Base-by-base conservation (phyloP, 2,113 vertebrate species). In the Sturnira hondurensis region DNA sequence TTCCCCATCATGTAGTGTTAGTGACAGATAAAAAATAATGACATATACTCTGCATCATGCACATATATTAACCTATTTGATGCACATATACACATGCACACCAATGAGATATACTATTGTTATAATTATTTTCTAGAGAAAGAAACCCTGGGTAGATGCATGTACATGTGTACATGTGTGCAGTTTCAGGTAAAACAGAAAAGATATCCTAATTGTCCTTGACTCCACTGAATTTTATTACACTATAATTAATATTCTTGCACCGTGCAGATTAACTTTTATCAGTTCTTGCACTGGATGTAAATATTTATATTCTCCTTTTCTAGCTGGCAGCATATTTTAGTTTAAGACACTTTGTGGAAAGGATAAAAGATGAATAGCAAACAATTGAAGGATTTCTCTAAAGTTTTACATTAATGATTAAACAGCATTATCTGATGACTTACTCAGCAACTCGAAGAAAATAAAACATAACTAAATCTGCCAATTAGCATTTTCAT, bases 401-500 rank as follows among this genome's bases (percentile, higher is more conserved):
- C 65, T 78, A 71, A 96, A 50, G 65, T 54, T 94, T 91, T 92
- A 43, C 90, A 67, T 84, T 96, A 96, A 96, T 94, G 96, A 94
- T 96, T 97, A 95, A 98, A 94, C 43, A 19, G 71, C 71, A 74
- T 91, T 56, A 94, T 96, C 17, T 86, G 90, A 89, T 50, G 65
- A 77, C 90, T 98, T 97, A 86, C 87, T 92, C 95, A 93, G 89
- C 73, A 84, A 88, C 45, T 97, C 4, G 1, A 14, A 88, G 92
- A 94, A 71, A 96, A 97, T 96, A 97, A 98, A 91, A 91, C 83
- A 54, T 82, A 96, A 93, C 61, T 89, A 88, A 94, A 96, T 82
- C 33, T 93, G 76, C 81, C 97, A 96, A 97, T 97, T 97, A 97
- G 95, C 70, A 93, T 96, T 96, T 97, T 97, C 93, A 96, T 97